phyloP scores from a whole-genome alignment of 2,113 vertebrate genomes.

The Pachycephala philippinensis region DNA sequence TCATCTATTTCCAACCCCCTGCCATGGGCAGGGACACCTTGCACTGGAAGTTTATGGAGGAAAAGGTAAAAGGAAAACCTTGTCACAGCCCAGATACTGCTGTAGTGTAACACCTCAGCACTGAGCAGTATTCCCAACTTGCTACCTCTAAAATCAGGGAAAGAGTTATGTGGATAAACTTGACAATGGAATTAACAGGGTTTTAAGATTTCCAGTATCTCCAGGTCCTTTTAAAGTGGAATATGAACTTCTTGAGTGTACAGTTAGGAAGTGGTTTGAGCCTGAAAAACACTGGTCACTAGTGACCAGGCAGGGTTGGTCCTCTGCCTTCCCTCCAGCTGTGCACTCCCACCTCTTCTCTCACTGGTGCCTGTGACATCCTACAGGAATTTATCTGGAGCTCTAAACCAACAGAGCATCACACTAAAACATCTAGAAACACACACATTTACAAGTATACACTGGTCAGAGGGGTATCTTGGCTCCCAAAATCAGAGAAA shows the following conservation, averaged over 20 bases:
- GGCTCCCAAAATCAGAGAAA: background rate
- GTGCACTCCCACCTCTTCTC: background rate
- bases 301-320: background rate
- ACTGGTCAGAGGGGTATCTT: background rate
- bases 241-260: background rate
- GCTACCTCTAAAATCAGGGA: background rate
- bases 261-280: background rate
- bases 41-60: background rate
- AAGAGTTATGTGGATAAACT: background rate
- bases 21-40: background rate
- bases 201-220: background rate
- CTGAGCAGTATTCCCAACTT: background rate
- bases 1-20: background rate
- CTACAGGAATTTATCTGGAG: background rate
- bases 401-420: background rate
- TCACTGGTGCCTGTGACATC: background rate
- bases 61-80: background rate
- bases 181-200: background rate
- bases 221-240: background rate
- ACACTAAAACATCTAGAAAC: background rate
- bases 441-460: fast-evolving
- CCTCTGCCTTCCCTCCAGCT: background rate
- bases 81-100: background rate
- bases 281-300: background rate
- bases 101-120: background rate